These are phyloP conservation scores for Noctuana brunneofusca DNA, from an alignment of 2,888 invertebrate species.

Conservation along the genomic window DNA sequence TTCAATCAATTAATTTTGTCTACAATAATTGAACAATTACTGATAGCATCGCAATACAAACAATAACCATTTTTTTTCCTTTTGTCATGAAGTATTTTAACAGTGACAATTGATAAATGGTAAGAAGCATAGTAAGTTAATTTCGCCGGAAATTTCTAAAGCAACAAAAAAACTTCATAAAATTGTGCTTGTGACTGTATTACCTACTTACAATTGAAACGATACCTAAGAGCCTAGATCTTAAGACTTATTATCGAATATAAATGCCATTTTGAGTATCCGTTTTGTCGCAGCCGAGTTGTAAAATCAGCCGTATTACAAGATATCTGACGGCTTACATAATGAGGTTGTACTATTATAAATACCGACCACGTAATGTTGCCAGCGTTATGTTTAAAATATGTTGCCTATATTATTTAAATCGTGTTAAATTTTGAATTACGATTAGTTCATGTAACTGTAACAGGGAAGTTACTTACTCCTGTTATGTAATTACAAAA, in stretches of 20 bases:
- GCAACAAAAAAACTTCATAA: background rate
- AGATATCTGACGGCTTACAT: background rate
- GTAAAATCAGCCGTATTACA: conserved; percentile 1
- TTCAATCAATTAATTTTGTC: background rate
- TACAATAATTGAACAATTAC: background rate
- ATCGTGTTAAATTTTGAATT: no score
- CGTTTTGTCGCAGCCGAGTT: conserved; percentile 6
- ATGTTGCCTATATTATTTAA: no score
- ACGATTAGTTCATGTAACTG: no score
- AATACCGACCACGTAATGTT: background rate
- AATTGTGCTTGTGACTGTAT: conserved; percentile 41
- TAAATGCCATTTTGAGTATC: conserved; percentile 62
- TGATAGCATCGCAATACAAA: background rate
- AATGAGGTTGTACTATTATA: background rate
- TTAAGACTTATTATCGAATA: conserved; percentile 58
- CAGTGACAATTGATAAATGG: no score
- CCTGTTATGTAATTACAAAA: no score
- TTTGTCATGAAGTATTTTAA: background rate
- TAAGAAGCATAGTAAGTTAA: no score
- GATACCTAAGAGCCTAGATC: conserved; percentile 47
- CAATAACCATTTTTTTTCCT: background rate
- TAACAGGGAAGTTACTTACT: background rate
- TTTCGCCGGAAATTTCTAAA: no score
- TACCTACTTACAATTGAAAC: conserved; percentile 42
- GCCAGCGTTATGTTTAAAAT: background rate